Evolutionary conservation across 1,140 invertebrate genomes (phyloP).

Genomic region (Pteromalus puparum): DNA sequence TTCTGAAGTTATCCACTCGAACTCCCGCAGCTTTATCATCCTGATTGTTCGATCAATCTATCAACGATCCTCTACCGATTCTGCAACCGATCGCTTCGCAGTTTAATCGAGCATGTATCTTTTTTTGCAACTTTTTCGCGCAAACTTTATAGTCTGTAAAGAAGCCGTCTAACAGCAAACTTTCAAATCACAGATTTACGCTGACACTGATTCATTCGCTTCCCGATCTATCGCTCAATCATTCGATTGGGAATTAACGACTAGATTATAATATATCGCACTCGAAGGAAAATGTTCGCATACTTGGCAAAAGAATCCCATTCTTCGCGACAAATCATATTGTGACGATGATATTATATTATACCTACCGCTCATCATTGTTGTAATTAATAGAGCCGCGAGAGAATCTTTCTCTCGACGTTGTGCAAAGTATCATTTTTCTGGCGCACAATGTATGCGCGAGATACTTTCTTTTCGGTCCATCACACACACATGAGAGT

Average conservation of each 20-base stretch:
- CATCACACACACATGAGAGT: too few species aligned
- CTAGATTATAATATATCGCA: not conserved
- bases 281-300: not conserved
- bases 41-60: slow-evolving; percentile 17
- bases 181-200: too few species aligned
- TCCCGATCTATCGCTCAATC: too few species aligned
- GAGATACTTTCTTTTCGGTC: slow-evolving; percentile 13
- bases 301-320: not conserved
- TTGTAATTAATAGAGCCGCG: not conserved
- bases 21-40: not conserved
- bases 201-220: too few species aligned
- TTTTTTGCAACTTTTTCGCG: too few species aligned
- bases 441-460: not conserved
- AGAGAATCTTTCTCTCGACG: not conserved
- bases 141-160: too few species aligned
- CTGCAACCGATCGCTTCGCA: not conserved
- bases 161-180: too few species aligned
- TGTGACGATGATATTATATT: too few species aligned
- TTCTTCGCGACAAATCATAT: not conserved
- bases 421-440: slow-evolving; percentile 18
- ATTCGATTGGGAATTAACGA: not conserved
- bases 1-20: too few species aligned
- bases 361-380: not conserved
- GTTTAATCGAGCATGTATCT: too few species aligned
- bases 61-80: not conserved